Base-by-base conservation (phyloP, 2,797 vertebrate genomes). In the Lindbergichthys nudifrons region DNA sequence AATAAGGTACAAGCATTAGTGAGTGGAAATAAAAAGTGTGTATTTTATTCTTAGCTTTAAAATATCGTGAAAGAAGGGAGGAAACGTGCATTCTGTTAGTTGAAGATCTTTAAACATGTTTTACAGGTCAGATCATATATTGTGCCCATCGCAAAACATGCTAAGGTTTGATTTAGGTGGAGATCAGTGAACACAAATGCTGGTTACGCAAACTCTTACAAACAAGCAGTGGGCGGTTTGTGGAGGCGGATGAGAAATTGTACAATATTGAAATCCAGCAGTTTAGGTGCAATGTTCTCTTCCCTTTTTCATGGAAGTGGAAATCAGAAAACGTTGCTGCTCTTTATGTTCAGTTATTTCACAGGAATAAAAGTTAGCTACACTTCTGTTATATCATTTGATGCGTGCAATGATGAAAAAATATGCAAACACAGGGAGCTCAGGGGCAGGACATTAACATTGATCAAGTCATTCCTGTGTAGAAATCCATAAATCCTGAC, bases 201-300 rank as follows among this genome's bases (percentile, higher is more conserved):
- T 70, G 65, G 15, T 64, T 66, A 72, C 58, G 36, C 60, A 36
- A 26, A 53, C 23, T 68, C 65, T 70, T 69, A 21, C 48, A 81
- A 84, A 62, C 69, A 51, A 81, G 79, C 70, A 77, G 85, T 84
- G 75, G 65, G 66, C 88, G 76, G 62, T 77, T 67, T 36, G 79
- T 80, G 83, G 63, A 85, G 76, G 84, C 41, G 66, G 88, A 85
- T 80, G 48, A 86, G 51, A 77, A 70, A 70, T 53, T 72, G 50
- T 30, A 72, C 65, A 67, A 36, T 79, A 81, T n/a, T 79, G 46
- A 75, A 73, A 81, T 83, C 26, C 52, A 65, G 30, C 45, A 80
- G 65, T 86, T 68, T 80, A 36, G 72, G 73, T 72, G 59, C 30
- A 68, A 75, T 42, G 41, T 73, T 66, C 64, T 75, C 46, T 53